These are phyloP conservation scores for Mesorhabditis spiculigera DNA, from an alignment of 2,888 invertebrate species.

Conservation along the genomic window DNA sequence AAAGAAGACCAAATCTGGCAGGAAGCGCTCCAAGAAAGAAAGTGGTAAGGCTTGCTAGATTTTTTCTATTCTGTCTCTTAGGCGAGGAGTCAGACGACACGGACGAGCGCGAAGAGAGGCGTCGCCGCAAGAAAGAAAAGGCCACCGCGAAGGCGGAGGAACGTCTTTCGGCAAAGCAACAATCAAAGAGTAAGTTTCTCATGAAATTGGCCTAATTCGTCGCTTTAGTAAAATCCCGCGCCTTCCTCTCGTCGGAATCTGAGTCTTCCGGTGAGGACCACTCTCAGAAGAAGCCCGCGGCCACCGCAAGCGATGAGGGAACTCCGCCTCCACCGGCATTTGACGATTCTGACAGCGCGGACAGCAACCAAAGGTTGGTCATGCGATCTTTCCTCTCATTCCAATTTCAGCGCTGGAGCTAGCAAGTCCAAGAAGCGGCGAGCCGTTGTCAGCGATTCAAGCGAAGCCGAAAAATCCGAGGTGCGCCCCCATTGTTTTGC, in stretches of 20 bases:
- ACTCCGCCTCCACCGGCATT: slow-evolving; percentile 12
- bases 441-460: background rate
- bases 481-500: too few relatives aligned
- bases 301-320: slow-evolving; percentile 17
- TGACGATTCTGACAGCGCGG: slow-evolving; percentile 13
- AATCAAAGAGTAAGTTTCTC: slow-evolving; percentile 22
- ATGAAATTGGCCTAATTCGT: background rate
- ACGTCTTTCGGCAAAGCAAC: slow-evolving; percentile 38
- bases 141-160: slow-evolving; percentile 18
- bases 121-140: slow-evolving; percentile 14
- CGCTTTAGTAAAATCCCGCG: slow-evolving; percentile 39
- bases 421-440: background rate
- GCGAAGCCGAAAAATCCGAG: too few relatives aligned
- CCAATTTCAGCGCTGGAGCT: background rate
- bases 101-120: background rate
- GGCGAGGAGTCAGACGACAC: background rate
- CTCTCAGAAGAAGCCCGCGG: slow-evolving; percentile 12
- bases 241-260: slow-evolving; percentile 38
- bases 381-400: background rate
- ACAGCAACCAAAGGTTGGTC: background rate
- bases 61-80: background rate
- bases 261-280: slow-evolving; percentile 34
- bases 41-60: background rate
- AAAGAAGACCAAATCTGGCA: slow-evolving; percentile 17
- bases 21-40: background rate